These are phyloP conservation scores for Kryptolebias marmoratus DNA, from an alignment of 2,113 vertebrate genomes.

Conservation along the genomic window DNA sequence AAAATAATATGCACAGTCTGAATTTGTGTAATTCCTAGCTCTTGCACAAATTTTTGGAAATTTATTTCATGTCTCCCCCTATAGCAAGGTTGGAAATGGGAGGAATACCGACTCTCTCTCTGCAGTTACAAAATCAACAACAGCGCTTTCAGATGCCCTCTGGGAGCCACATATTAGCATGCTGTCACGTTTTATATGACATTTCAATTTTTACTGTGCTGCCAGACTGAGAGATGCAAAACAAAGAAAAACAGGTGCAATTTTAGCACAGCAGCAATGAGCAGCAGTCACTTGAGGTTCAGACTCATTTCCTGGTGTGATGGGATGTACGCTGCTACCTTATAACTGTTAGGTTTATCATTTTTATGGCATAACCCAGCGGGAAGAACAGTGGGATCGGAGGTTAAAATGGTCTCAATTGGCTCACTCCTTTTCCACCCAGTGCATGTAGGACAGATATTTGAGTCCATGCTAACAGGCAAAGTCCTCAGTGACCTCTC, in stretches of 20 bases:
- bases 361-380: constrained; percentile 68
- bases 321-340: constrained; percentile 58
- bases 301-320: constrained; percentile 66
- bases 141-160: constrained; percentile 73
- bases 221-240: constrained; percentile 55
- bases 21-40: constrained; percentile 48
- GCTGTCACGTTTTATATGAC: constrained; percentile 78
- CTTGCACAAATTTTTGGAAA: constrained; percentile 44
- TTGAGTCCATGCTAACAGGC: constrained; percentile 67
- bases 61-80: constrained; percentile 43
- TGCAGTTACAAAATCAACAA: constrained; percentile 77
- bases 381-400: constrained; percentile 65
- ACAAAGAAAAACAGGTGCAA: constrained; percentile 78
- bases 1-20: constrained; percentile 33
- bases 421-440: constrained; percentile 58
- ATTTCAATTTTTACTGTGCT: constrained; percentile 78
- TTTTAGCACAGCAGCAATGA: constrained; percentile 68
- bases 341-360: constrained; percentile 69
- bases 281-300: constrained; percentile 65
- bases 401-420: constrained; percentile 73
- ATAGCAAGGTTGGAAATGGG: constrained; percentile 51
- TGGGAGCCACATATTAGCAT: constrained; percentile 79
- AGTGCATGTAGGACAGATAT: constrained; percentile 76
- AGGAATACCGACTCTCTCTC: constrained; percentile 54
- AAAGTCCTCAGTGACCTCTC: constrained; percentile 67